These are phyloP conservation scores for Brachyrhaphis roseni DNA, from an alignment of 2,797 vertebrate species.

Conservation along the genomic window DNA sequence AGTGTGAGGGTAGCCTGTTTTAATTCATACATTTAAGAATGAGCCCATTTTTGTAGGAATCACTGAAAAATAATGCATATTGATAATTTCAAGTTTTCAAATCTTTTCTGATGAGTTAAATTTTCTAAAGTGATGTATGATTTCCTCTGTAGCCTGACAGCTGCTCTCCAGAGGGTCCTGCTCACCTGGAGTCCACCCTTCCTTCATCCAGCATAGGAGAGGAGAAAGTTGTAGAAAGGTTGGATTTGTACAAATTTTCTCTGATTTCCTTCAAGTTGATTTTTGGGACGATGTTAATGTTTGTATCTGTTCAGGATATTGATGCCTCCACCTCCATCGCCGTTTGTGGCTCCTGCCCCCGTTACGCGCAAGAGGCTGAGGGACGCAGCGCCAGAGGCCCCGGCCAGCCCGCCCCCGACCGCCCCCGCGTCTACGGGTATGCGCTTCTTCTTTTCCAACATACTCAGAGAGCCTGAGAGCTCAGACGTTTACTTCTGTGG, in stretches of 20 bases:
- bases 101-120: neutral
- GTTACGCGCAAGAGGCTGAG: constrained; percentile 71
- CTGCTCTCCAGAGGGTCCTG: constrained; percentile 49
- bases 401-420: constrained; percentile 21
- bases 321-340: constrained; percentile 79
- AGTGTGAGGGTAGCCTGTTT: neutral
- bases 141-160: constrained; percentile 48
- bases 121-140: neutral
- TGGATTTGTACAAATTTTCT: constrained; percentile 18
- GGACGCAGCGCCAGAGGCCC: constrained; percentile 41
- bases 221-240: constrained; percentile 73
- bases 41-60: neutral
- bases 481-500: constrained; percentile 39
- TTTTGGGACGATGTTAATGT: neutral
- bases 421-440: constrained; percentile 66
- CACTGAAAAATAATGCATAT: neutral
- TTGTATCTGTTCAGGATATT: constrained; percentile 63
- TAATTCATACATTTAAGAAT: neutral
- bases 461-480: constrained; percentile 23
- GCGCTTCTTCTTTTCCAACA: constrained; percentile 24
- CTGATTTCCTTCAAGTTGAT: neutral
- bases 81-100: neutral
- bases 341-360: constrained; percentile 47
- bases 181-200: constrained; percentile 42
- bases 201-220: constrained; percentile 43